Conservation (phyloP, 1,140 invertebrate genomes). For the Aplysia californica region DNA sequence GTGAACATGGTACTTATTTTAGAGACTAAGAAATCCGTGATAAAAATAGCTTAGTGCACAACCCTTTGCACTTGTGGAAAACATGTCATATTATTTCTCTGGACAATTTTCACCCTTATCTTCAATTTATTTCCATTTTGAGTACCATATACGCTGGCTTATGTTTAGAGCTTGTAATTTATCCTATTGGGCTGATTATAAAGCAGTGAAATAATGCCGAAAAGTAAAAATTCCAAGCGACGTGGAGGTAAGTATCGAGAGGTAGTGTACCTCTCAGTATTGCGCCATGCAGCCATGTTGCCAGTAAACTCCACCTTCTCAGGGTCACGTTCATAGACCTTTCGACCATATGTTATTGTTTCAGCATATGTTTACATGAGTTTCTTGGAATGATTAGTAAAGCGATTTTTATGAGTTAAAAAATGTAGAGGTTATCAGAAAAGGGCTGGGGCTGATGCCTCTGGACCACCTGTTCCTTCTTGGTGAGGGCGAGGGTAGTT, state of each 20-base stretch:
- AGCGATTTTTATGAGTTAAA: not conserved
- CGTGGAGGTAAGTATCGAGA: conserved; percentile 18
- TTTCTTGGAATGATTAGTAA: not conserved
- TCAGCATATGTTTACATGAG: not conserved
- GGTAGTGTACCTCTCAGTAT: not conserved
- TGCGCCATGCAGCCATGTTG: conserved; percentile 1
- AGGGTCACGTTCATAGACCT: not conserved
- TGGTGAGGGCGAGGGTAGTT: too few species aligned
- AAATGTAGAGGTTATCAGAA: too few species aligned
- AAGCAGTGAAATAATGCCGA: conserved; percentile 30
- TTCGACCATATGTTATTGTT: not conserved
- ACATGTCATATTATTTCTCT: conserved; percentile 24
- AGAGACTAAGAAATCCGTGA: too few species aligned
- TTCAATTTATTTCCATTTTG: conserved; percentile 14
- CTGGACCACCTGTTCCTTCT: too few species aligned
- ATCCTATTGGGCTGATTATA: conserved; percentile 20
- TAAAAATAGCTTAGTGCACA: too few species aligned
- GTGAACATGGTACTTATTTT: too few species aligned
- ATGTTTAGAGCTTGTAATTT: conserved; percentile 20
- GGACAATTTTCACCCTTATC: conserved; percentile 6
- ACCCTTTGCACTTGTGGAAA: conserved; percentile 16
- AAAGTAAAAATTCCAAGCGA: conserved; percentile 21
- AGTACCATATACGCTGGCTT: conserved; percentile 29
- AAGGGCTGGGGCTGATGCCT: too few species aligned
- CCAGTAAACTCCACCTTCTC: not conserved